A percentile compares a stretch with the other conserved stretches of the same genome.
Conservation (phyloP, 2,888 invertebrate species). For the Andrena flavipes region DNA sequence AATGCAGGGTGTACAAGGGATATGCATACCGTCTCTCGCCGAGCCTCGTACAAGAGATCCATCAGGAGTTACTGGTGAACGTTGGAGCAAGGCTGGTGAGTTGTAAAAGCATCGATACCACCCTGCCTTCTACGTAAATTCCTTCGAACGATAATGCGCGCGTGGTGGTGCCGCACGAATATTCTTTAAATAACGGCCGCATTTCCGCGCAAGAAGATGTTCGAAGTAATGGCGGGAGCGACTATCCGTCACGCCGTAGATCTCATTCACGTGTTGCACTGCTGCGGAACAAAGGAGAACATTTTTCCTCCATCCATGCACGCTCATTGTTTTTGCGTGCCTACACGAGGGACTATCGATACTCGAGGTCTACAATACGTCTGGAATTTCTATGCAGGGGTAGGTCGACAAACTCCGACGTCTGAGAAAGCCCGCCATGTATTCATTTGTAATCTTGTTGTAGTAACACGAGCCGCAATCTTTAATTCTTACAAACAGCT, state of each 20-base stretch:
- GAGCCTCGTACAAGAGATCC: not conserved
- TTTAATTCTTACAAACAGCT: not conserved
- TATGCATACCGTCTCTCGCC: not conserved
- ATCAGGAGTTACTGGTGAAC: not conserved
- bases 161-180: not conserved
- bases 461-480: not conserved
- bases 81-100: not conserved
- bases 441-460: not conserved
- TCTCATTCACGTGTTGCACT: not conserved
- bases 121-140: not conserved
- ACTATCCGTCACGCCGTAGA: not conserved
- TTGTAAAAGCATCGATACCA: constrained; percentile 1
- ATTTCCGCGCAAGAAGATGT: not conserved
- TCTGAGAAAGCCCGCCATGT: too few relatives aligned
- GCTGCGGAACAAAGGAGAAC: constrained; percentile 15
- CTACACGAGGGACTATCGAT: constrained; percentile 5
- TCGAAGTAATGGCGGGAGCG: not conserved
- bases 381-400: not conserved
- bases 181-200: not conserved
- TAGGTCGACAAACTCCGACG: not conserved
- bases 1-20: not conserved
- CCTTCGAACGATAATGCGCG: not conserved
- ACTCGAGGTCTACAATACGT: constrained; percentile 18
- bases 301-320: constrained; percentile 5
- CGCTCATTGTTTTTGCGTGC: constrained; percentile 14